Evolutionary conservation across 2,888 invertebrate species (phyloP).

Genomic region (Sphaerolaimus hirsutus): DNA sequence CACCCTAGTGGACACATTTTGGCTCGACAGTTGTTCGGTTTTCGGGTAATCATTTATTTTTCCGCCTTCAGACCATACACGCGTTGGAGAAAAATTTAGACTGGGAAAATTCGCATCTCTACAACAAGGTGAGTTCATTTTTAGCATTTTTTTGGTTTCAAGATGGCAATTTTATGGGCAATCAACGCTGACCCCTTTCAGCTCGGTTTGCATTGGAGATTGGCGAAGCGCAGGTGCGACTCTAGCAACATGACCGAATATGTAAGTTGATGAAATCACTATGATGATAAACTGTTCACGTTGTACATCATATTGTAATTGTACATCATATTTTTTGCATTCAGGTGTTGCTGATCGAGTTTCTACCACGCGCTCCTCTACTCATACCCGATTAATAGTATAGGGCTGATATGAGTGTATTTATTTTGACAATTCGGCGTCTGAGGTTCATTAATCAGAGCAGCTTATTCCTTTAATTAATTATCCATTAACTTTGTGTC

Average conservation of each 20-base stretch:
- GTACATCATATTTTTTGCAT: constrained; percentile 4
- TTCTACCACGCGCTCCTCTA: constrained; percentile 15
- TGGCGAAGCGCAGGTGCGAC: constrained; percentile 14
- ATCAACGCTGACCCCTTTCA: neutral
- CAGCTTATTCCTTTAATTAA: too few species aligned
- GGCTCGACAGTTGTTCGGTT: too few species aligned
- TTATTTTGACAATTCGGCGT: too few species aligned
- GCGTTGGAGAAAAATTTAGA: constrained; percentile 21
- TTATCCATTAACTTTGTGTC: too few species aligned
- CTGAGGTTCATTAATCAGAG: too few species aligned
- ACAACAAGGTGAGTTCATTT: constrained; percentile 16
- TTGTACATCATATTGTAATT: neutral
- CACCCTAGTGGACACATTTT: too few species aligned
- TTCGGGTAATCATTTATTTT: too few species aligned
- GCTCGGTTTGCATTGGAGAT: constrained; percentile 11
- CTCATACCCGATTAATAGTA: constrained; percentile 15
- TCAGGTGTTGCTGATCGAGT: constrained; percentile 18
- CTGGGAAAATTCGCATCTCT: constrained; percentile 20
- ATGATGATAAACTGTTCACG: neutral
- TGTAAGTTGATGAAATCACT: neutral
- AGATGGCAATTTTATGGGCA: neutral
- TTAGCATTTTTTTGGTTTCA: neutral
- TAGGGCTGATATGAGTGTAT: too few species aligned
- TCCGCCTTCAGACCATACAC: constrained; percentile 2
- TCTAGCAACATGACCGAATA: constrained; percentile 9